These are phyloP conservation scores for Podarcis muralis DNA, from an alignment of 2,113 vertebrate species.

Conservation along the genomic window DNA sequence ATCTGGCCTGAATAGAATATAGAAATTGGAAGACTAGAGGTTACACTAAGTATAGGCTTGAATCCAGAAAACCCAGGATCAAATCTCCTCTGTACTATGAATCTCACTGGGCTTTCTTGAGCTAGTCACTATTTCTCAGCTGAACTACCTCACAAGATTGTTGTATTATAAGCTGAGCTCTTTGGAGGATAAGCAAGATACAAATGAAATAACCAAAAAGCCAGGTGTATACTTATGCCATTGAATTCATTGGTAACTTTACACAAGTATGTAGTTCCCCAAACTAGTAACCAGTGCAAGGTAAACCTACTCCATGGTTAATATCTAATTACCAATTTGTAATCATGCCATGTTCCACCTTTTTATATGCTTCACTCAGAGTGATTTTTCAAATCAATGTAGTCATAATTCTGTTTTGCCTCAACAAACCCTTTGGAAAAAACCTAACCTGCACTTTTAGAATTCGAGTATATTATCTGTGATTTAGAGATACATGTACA, in stretches of 20 bases:
- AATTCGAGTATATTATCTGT: background rate
- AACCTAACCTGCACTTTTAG: conserved; percentile 6
- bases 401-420: conserved; percentile 7
- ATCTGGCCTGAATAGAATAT: background rate
- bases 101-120: background rate
- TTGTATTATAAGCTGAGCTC: background rate
- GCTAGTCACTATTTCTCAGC: background rate
- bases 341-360: conserved; percentile 33
- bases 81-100: background rate
- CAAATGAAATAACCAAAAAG: background rate
- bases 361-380: conserved; percentile 16
- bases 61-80: background rate
- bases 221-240: background rate
- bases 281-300: background rate
- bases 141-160: background rate
- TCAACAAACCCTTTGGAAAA: conserved; percentile 17
- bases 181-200: background rate
- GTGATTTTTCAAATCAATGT: conserved; percentile 9
- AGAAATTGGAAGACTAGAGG: background rate
- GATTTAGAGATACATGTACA: background rate
- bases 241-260: background rate
- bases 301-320: background rate
- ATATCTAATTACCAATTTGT: conserved; percentile 5
- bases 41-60: background rate
- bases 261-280: background rate